Base-by-base conservation (phyloP, 1,140 invertebrate genomes). In the Drosophila subobscura region DNA sequence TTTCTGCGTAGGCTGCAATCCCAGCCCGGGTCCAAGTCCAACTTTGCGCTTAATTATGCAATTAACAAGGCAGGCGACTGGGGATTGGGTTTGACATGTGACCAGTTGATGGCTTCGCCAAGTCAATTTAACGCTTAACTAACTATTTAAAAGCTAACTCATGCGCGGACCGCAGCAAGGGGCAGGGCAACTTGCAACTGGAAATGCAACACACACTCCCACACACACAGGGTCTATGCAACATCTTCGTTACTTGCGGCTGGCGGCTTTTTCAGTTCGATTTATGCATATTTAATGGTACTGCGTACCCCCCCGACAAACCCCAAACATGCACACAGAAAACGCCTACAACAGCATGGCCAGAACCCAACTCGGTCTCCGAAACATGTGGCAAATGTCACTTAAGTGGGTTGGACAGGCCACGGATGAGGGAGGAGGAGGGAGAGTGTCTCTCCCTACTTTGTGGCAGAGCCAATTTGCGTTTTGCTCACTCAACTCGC, bases 121-220 rank as follows among this genome's bases (percentile, higher is more conserved):
- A 86, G 83, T 68, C 83, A 86, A 83, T 86, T 86, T 88, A 83
- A 79, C 74, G 83, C 83, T 88, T 75, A 77, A 77, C 73, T 80
- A 74, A 85, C 71, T 78, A 88, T 72, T 86, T 78, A 54, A 78
- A 65, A 68, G 55, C 65, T 55, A 63, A 65, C 72, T 65, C 67
- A 73, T 70, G 78, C 64, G 59, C 59, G 45, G 44, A 46, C 51
- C 33, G 10, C 33, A 37, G 46, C 25, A 27, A 14, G 22, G 23
- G 40, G 46, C 61, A 23, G 42, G 29, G 37, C n/a, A 20, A 20
- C 16, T 20, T 20, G 10, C 55, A 71, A 29, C 16, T 20, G 49
- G 59, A 40, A 58, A 45, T 58, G 27, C 53, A 71, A 50, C 71
- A 63, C 44, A 25, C 51, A 67, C 44, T 56, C 50, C 25, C 71